Evolutionary conservation across 2,797 vertebrate genomes (phyloP).

Genomic region (Onychomys leucogaster): DNA sequence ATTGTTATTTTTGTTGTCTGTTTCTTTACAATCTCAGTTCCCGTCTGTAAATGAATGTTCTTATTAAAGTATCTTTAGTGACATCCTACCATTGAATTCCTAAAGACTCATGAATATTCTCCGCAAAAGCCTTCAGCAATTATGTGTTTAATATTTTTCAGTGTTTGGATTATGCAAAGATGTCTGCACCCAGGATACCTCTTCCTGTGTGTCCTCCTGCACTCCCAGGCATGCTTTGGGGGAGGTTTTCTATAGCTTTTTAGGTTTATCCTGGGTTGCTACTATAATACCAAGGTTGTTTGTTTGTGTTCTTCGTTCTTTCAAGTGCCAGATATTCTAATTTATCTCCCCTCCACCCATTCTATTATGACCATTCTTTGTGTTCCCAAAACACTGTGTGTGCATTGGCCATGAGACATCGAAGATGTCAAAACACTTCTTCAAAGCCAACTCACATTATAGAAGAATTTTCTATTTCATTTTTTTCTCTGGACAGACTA

Average conservation of each 20-base stretch:
- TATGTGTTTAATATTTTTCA: not conserved
- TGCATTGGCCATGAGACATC: not conserved
- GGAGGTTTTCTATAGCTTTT: not conserved
- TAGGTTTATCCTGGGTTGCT: not conserved
- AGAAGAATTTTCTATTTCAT: not conserved
- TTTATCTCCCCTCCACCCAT: not conserved
- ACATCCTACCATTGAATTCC: not conserved
- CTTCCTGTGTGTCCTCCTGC: not conserved
- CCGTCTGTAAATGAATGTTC: not conserved
- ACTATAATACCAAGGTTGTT: accelerated
- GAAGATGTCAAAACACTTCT: not conserved
- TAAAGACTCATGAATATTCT: not conserved
- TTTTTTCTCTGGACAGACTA: not conserved
- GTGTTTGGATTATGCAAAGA: not conserved
- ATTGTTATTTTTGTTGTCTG: not conserved
- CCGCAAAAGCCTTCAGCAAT: not conserved
- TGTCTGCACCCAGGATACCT: not conserved
- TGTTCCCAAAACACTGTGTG: not conserved
- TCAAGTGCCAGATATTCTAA: not conserved
- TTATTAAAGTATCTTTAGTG: not conserved
- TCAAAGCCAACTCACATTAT: not conserved
- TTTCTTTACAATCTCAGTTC: not conserved
- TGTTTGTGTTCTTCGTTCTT: not conserved
- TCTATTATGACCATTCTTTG: not conserved
- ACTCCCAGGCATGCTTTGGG: not conserved